Evolutionary conservation across 2,797 vertebrate genomes (phyloP), one percentile per base, ranked within the genome.

Genomic region (Lacerta bilineata): DNA sequence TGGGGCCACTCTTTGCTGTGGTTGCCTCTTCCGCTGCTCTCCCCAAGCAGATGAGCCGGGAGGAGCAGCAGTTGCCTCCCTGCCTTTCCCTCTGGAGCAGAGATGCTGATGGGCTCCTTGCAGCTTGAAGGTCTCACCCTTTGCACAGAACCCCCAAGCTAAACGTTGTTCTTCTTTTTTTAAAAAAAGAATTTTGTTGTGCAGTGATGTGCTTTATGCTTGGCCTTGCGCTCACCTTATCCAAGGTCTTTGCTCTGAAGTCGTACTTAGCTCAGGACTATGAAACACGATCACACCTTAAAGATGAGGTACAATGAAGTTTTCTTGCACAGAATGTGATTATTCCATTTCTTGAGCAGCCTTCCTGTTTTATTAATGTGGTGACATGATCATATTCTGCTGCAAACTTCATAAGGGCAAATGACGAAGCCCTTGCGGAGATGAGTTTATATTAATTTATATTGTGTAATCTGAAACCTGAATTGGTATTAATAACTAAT

Each of bases 281-380:
- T 93, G 95, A 95, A 95, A 95, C 72, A 83, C 87, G 93, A 95
- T 93, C 90, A 77, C 2, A 43, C 20, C 0, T 75, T 92, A 87
- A 88, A 72, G 90, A 41, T 91, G 91, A 91, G 85, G 90, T 86
- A 93, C 95, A 95, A 94, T 86, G 93, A 91, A 91, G 91, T 64
- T 90, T 92, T 94, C 88, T 36, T 2, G 1, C 69, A 88, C 83
- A 80, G 87, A 82, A 91, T 0, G 1, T 23, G 41, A 15, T 5
- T 0, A 23, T 85, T 91, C 90, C 75, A 89, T 92, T 95, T 92
- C 91, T 93, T 84, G 90, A 91, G 80, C 89, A 61, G 4, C 77
- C 66, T 50, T 92, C 81, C 91, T 96, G 89, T 95, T 94, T 95
- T 96, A 95, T 95, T 95, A 90, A 95, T 95, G 59, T 59, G 50